Evolutionary conservation across 2,888 invertebrate genomes (phyloP).

Genomic region (Ischnus inquisitorius): DNA sequence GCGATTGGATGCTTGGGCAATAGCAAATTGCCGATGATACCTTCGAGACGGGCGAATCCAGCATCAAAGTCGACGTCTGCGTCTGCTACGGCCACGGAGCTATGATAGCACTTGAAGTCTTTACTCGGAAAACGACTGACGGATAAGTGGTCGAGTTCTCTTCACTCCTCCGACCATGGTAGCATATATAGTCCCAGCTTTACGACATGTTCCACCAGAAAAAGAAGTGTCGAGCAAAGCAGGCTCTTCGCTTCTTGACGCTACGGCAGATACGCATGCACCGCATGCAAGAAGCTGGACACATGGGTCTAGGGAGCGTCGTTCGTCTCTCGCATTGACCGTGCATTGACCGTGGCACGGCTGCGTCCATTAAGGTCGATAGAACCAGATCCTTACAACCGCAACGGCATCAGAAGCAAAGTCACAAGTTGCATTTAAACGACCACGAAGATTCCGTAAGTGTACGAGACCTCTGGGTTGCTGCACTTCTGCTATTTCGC

Average conservation of each 20-base stretch:
- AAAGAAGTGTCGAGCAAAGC: constrained; percentile 5
- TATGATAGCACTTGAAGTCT: background rate
- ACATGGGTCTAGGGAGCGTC: constrained; percentile 2
- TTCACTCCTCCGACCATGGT: background rate
- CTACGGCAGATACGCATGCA: background rate
- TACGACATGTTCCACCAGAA: background rate
- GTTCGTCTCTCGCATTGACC: constrained; percentile 22
- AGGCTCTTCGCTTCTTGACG: constrained; percentile 22
- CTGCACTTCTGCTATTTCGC: background rate
- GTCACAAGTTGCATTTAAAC: background rate
- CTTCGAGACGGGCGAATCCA: too few species aligned
- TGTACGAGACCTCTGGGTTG: background rate
- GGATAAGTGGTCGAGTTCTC: constrained; percentile 39
- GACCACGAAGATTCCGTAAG: background rate
- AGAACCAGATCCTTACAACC: constrained; percentile 55
- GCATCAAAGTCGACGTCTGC: background rate
- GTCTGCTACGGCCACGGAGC: background rate
- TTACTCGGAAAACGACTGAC: constrained; percentile 26
- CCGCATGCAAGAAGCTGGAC: background rate
- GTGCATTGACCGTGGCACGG: background rate
- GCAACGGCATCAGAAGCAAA: constrained; percentile 32
- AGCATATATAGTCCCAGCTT: constrained; percentile 5
- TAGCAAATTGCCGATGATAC: constrained; percentile 43
- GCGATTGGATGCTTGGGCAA: constrained; percentile 32
- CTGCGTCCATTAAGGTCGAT: constrained; percentile 58